Base-by-base conservation (phyloP, 2,797 vertebrate species). In the Sebastes hopkinsi region DNA sequence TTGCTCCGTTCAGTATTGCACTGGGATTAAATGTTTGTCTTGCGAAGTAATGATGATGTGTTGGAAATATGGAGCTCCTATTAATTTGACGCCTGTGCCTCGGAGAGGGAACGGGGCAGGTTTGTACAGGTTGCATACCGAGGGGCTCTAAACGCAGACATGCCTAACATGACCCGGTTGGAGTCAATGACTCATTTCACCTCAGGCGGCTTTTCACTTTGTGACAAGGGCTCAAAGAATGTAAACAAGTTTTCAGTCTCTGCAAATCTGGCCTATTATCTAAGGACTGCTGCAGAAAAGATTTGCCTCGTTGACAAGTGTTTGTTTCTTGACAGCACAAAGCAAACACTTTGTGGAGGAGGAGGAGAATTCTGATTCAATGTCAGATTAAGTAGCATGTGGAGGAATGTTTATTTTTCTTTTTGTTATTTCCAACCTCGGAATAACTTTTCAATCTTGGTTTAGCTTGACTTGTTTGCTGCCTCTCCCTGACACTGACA, bases 21-120 rank as follows among this genome's bases (percentile, higher is more conserved):
- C 30, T 23, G 75, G 89, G 86, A 92, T 92, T 90, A 92, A 92
- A 92, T 93, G 89, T 94, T 93, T 93, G 89, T 90, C 89, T 93
- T 89, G 92, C 84, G 72, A 79, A 86, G 89, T 90, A 90, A 93
- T 93, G 89, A 88, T 84, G 85, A 89, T 87, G 87, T 82, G 87
- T 69, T 76, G 79, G 88, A 92, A 92, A 89, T 88, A 79, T 74
- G 79, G 80, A 84, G 84, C 71, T 58, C 65, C 80, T 88, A 89
- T 89, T 91, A 81, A 92, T 91, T 90, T 85, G 23, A 65, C 4
- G 18, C 70, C 70, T 61, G 62, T 18, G 78, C 82, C 82, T 76
- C 38, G 4, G 58, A 73, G 56, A 52, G 60, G 32, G 54, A 52
- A 20, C 4, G 2, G 14, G 77, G 82, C 89, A 87, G 71, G 92